phyloP scores from a whole-genome alignment of 2,888 invertebrate genomes.

The Amorpha juglandis region DNA sequence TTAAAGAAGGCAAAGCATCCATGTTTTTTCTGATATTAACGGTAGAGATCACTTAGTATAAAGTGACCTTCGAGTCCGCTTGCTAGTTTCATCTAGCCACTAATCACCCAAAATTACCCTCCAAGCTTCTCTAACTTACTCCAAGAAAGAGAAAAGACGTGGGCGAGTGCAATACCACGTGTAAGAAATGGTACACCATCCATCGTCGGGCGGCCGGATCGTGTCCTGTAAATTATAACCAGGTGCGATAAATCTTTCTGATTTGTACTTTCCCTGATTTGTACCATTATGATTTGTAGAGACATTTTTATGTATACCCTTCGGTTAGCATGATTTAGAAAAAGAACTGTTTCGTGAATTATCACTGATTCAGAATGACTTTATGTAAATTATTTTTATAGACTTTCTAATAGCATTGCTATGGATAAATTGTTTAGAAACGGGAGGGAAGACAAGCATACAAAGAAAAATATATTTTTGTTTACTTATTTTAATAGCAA shows the following conservation, averaged over 20 bases:
- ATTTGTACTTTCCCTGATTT: not conserved
- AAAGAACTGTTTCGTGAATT: not conserved
- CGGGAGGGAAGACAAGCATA: too few species aligned
- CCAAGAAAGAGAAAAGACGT: not conserved
- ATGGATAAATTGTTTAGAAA: too few species aligned
- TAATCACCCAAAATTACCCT: not conserved
- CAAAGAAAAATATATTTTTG: too few species aligned
- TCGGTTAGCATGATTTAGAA: not conserved
- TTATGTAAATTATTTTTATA: not conserved
- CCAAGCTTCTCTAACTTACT: slow-evolving; percentile 2
- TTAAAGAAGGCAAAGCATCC: too few species aligned
- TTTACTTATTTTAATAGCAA: too few species aligned
- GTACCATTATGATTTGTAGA: slow-evolving; percentile 1
- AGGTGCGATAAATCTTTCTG: slow-evolving; percentile 3
- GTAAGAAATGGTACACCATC: slow-evolving; percentile 13
- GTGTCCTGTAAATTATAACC: slow-evolving; percentile 11
- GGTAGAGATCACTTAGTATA: too few species aligned
- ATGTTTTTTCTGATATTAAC: too few species aligned
- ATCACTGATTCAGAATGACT: not conserved
- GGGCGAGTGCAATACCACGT: not conserved
- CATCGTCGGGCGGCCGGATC: not conserved
- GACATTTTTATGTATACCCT: not conserved
- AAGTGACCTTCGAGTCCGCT: too few species aligned
- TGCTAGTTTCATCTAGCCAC: not conserved
- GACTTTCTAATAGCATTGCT: too few species aligned